Base-by-base conservation (phyloP, 2,888 invertebrate species). In the Endotricha flammealis region DNA sequence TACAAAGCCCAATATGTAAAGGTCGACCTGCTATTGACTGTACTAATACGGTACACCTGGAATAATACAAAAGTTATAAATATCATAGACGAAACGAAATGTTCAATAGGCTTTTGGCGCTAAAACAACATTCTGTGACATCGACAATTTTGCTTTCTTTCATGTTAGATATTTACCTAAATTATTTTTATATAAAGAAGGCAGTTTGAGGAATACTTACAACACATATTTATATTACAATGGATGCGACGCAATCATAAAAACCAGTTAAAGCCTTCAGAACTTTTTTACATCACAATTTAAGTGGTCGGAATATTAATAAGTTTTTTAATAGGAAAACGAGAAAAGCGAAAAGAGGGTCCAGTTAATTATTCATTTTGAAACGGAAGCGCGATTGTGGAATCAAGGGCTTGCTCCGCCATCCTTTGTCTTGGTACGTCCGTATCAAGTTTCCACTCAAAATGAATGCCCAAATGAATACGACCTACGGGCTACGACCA, bases 341-440 rank as follows among this genome's bases (percentile, higher is more conserved):
- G 20, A 30, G 30, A 30, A 38, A 29, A 38, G 16, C 30, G 31
- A 25, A 38, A 29, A 38, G 23, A 20, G 33, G 30, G 30, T 30
- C 24, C 30, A 31, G 34, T 38, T 34, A 38, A 38, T 38, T 38
- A 38, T 38, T 34, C 27, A 38, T 34, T 38, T 31, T 13, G 31
- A 22, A 14, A 30, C 12, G 31, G 16, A 30, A 34, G 33, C 13
- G 31, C 34, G 27, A 34, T 30, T 31, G 37, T 34, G 33, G 30
- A 38, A 30, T 29, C 38, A 38, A 30, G 38, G 33, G 30, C 22
- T 38, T 34, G 32, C 14, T 9, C 29, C 14, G 11, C 17, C 14
- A 13, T 6, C 22, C 23, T 35, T 35, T 35, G 35, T 35, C 35
- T 29, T 13, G 13, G 22, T 13, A 22, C 35, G 23, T 13, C 29